Conservation (phyloP, 1,140 invertebrate genomes). For the Cephus cinctus region DNA sequence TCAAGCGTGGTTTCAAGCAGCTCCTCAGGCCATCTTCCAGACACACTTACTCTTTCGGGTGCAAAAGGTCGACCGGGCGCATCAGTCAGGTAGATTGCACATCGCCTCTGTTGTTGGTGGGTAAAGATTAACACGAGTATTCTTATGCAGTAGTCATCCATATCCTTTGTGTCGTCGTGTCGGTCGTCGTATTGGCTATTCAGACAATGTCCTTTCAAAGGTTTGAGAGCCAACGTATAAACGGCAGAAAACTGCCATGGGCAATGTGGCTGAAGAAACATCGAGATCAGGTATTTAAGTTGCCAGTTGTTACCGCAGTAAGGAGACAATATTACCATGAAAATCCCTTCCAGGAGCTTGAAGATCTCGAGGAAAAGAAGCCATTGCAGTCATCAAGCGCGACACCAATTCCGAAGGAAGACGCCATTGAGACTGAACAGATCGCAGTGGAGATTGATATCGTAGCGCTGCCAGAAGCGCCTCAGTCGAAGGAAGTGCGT, state of each 20-base stretch:
- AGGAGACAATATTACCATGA: too few relatives aligned
- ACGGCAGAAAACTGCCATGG: constrained; percentile 72
- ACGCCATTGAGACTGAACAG: constrained; percentile 15
- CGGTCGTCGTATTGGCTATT: constrained; percentile 65
- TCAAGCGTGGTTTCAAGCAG: constrained; percentile 73
- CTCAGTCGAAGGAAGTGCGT: too few relatives aligned
- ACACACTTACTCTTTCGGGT: constrained; percentile 59
- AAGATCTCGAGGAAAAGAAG: constrained; percentile 41
- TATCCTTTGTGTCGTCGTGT: constrained; percentile 63
- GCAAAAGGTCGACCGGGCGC: constrained; percentile 23
- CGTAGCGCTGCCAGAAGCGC: constrained; percentile 1
- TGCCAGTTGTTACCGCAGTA: too few relatives aligned
- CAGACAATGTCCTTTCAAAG: constrained; percentile 70
- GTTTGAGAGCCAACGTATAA: constrained; percentile 74
- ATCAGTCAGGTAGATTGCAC: constrained; percentile 41
- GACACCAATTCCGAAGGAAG: background rate
- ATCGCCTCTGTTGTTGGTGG: too few relatives aligned
- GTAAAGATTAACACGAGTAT: constrained; percentile 7
- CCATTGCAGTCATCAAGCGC: constrained; percentile 8
- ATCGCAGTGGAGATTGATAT: constrained; percentile 16
- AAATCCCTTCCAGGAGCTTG: too few relatives aligned
- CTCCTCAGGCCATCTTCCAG: constrained; percentile 69
- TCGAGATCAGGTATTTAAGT: constrained; percentile 35
- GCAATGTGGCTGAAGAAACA: constrained; percentile 56
- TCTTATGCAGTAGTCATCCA: constrained; percentile 64